Evolutionary conservation across 2,888 invertebrate species (phyloP), one percentile per base, ranked within the genome.

Genomic region (Onthophagus sagittarius): DNA sequence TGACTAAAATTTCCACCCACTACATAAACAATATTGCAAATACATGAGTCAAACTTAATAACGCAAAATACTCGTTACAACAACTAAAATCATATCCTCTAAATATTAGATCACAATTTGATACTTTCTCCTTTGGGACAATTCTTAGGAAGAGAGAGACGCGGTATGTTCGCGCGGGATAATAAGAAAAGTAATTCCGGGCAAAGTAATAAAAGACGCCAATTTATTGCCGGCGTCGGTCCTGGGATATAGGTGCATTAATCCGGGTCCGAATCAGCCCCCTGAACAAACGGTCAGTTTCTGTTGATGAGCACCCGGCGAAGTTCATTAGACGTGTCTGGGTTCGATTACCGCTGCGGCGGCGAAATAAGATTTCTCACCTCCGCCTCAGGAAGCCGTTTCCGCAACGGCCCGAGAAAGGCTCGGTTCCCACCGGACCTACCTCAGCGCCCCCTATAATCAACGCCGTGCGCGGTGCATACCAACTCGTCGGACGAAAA

Each of bases 261-360:
- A 74, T 74, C 75, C 73, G 74, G 77, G 76, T 77, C 75, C 75
- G 77, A 79, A 77, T 80, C 77, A 78, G 77, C 77, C 79, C 77
- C 32, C 32, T 77, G 79, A 78, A 73, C 72, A 78, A 78, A 79
- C 79, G 79, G 78, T 79, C 80, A 78, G 78, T 79, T 77, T 78
- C 77, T 67, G 77, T 77, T 79, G 79, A 80, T 78, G 79, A 79
- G 79, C 76, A 72, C 79, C 23, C 76, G 77, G 82, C 79, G 83
- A 84, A 84, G 83, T 84, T 84, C 83, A 83, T 84, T 84, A 84
- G 82, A 83, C 81, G 81, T 81, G 83, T 83, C 83, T 83, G 80
- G 83, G 80, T 83, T 84, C 83, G 83, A 84, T 84, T 83, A 83
- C 82, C 78, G 80, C 78, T 75, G 79, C 78, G 32, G 32, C 67